Evolutionary conservation across 2,888 invertebrate genomes (phyloP), one percentile per base, ranked within the genome.

Genomic region (Cephus nigrinus): DNA sequence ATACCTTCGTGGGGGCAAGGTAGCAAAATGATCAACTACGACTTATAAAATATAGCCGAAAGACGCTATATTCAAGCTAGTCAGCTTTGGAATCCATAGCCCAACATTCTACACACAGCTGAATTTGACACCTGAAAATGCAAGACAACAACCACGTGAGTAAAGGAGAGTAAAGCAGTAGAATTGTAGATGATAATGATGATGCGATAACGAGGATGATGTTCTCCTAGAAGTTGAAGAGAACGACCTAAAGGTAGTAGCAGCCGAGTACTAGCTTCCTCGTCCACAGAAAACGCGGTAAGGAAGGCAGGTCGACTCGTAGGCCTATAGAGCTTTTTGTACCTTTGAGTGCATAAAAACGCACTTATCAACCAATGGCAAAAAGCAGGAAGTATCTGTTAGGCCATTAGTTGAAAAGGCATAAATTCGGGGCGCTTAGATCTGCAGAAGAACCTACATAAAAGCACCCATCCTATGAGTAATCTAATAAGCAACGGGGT

Each of bases 51-150:
- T 90, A 89, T 90, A 90, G 87, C 85, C 85, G 80, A 81, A 84
- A 80, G 81, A 83, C 82, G 87, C 88, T 90, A 90, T 89, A 90
- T 88, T 90, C 88, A 88, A 89, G 88, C 88, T 89, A 86, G 85
- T 85, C 84, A 83, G 87, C 86, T 85, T 83, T 85, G 84, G 55
- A 55, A 85, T 87, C 86, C 87, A 82, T 86, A 84, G 85, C 84
- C 83, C 81, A 84, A 81, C 83, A 74, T 78, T 87, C 92, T 93
- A 96, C 82, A 96, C 96, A 91, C 96, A 95, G 92, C 96, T 96
- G 93, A 96, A 96, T 92, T 96, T 96, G 86, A 96, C 94, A 86
- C 92, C 92, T 92, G 90, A 83, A 90, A 92, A 86, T 88, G 79
- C 79, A 85, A 85, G 77, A 79, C 76, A 83, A 82, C 77, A 77